Base-by-base conservation (phyloP, 2,888 invertebrate genomes). In the Thelaira solivaga region DNA sequence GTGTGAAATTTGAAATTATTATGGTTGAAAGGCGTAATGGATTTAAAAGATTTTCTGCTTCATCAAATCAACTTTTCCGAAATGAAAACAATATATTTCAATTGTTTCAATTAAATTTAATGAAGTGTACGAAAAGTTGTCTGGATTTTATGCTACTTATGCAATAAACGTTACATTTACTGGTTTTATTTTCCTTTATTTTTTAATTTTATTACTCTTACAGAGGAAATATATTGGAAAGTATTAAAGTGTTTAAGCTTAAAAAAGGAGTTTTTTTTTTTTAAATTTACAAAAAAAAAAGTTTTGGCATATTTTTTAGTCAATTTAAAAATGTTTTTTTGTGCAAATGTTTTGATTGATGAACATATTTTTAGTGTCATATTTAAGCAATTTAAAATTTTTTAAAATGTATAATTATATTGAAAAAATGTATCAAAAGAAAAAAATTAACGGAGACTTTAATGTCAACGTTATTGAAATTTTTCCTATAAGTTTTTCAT, bases 31-130 rank as follows among this genome's bases (percentile, higher is more conserved):
- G 34, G 36, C 61, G 22, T 62, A 68, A 68, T 62, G 57, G 68
- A 73, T 62, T 77, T 77, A 77, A 51, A 41, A 57, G 77, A 73
- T 77, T 77, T 68, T 59, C 47, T 39, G 49, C 68, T 59, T 59
- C 51, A 51, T 49, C n/a, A 51, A 20, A 51, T 59, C n/a, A 51
- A 29, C 16, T 24, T 31, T 59, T 41, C 34, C 31, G 20, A 49
- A 65, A 57, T 59, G 47, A 6, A 65, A 73, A 24, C 10, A 55
- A 45, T 10, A 47, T 43, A 45, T 39, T 57, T 64, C 39, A 13
- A 22, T 43, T 59, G 49, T 51, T 49, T 13, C 47, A 73, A 73
- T 73, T 73, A 65, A 67, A 36, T 43, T 59, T 59, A 73, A 65
- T 67, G 65, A 67, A 73, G 73, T 73, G 65, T 51, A 36, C 59